Conservation (phyloP, 2,888 invertebrate genomes). For the Agonopterix subpropinquella region DNA sequence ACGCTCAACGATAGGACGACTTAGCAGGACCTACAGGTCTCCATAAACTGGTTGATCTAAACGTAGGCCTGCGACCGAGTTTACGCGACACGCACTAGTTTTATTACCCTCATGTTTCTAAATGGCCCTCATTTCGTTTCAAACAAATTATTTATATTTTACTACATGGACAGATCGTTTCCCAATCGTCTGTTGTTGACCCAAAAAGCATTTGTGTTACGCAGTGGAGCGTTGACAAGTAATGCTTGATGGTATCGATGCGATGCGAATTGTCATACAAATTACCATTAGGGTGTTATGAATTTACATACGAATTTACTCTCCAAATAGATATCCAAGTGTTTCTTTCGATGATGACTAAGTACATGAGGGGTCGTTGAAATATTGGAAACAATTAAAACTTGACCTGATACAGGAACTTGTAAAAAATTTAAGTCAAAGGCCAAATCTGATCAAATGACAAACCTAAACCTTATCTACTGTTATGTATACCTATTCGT, state of each 20-base stretch:
- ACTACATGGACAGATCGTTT: slow-evolving; percentile 70
- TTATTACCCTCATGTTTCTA: slow-evolving; percentile 76
- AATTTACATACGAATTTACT: no score
- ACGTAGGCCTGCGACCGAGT: slow-evolving; percentile 60
- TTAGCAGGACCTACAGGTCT: slow-evolving; percentile 38
- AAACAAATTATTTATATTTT: slow-evolving; percentile 74
- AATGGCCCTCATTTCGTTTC: slow-evolving; percentile 73
- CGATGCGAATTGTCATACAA: slow-evolving; percentile 36
- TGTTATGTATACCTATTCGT: no score
- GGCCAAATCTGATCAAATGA: no score
- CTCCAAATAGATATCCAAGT: no score
- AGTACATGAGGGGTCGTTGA: no score
- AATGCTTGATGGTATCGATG: slow-evolving; percentile 51
- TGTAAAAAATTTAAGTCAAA: no score
- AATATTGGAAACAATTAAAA: no score
- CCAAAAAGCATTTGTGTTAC: slow-evolving; percentile 68
- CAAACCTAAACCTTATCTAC: no score
- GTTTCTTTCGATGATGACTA: no score
- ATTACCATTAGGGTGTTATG: no score
- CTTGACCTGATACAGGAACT: no score
- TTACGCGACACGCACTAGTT: slow-evolving; percentile 71
- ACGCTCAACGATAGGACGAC: slow-evolving; percentile 15
- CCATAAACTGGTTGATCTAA: slow-evolving; percentile 33
- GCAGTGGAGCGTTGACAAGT: slow-evolving; percentile 65
- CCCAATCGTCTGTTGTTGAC: slow-evolving; percentile 69